Percentiles rank a stretch among this genome's conserved stretches.
Evolutionary conservation across 2,888 invertebrate species (phyloP).

Genomic region (Neoascia interrupta): DNA sequence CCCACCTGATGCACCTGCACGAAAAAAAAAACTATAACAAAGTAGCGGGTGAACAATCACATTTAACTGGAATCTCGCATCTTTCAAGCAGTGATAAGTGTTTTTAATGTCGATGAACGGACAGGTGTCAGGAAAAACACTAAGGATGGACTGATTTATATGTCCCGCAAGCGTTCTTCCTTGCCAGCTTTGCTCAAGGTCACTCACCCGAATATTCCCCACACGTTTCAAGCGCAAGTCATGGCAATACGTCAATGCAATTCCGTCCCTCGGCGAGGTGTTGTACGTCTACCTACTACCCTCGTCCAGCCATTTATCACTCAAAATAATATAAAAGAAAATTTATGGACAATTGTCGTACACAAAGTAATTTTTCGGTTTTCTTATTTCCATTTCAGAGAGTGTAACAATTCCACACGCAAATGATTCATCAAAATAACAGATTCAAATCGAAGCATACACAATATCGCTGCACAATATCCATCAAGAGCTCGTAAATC

Average conservation of each 20-base stretch:
- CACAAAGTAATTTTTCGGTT: constrained; percentile 1
- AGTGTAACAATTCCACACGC: constrained; percentile 25
- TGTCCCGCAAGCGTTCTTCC: constrained; percentile 19
- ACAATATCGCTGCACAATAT: constrained; percentile 14
- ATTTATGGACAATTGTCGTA: constrained; percentile 48
- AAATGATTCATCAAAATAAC: too few relatives aligned
- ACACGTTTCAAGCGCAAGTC: constrained; percentile 55
- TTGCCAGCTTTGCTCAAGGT: constrained; percentile 46
- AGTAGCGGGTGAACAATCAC: background rate
- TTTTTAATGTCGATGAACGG: constrained; percentile 14
- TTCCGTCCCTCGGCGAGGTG: constrained; percentile 34
- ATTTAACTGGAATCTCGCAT: constrained; percentile 17
- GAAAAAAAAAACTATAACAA: background rate
- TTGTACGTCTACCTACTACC: too few relatives aligned
- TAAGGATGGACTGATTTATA: constrained; percentile 38
- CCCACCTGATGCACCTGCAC: background rate
- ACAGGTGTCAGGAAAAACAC: constrained; percentile 26
- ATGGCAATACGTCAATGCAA: constrained; percentile 51
- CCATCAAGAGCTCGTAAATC: background rate
- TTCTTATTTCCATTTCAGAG: constrained; percentile 6
- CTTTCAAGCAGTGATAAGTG: constrained; percentile 14
- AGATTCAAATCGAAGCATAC: constrained; percentile 26
- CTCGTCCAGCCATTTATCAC: constrained; percentile 45
- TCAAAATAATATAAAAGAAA: constrained; percentile 47
- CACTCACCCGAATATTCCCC: constrained; percentile 55